Evolutionary conservation across 2,888 invertebrate genomes (phyloP).

Genomic region (Drosophila nr. medialis): DNA sequence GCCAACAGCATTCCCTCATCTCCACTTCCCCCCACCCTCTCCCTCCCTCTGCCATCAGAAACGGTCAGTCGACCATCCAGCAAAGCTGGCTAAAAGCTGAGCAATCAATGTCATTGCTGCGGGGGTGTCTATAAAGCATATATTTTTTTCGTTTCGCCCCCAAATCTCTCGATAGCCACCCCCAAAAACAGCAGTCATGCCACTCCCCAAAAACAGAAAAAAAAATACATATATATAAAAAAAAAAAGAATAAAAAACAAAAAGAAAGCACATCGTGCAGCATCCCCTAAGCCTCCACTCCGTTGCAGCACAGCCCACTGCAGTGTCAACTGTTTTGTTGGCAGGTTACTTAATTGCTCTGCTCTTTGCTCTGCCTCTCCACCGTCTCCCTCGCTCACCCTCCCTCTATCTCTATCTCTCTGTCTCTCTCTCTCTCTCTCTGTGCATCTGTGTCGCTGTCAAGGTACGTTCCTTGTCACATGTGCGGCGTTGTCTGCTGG

Average conservation of each 20-base stretch:
- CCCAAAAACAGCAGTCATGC: constrained; percentile 22
- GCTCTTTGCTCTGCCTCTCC: constrained; percentile 36
- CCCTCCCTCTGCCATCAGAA: background rate
- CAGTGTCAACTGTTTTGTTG: constrained; percentile 80
- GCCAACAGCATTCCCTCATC: constrained; percentile 36
- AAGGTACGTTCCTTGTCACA: constrained; percentile 38
- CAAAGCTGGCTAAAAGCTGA: constrained; percentile 54
- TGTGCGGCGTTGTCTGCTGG: constrained; percentile 65
- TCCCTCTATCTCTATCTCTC: too few species aligned
- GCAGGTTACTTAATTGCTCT: constrained; percentile 84
- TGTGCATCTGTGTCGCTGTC: constrained; percentile 6
- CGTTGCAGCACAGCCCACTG: constrained; percentile 8
- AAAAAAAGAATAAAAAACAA: background rate
- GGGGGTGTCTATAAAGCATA: constrained; percentile 49
- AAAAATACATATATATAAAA: background rate
- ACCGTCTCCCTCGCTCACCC: background rate
- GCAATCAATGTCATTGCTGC: constrained; percentile 73
- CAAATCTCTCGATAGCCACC: constrained; percentile 15
- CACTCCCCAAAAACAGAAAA: constrained; percentile 17
- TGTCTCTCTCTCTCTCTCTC: background rate
- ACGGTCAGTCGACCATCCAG: constrained; percentile 25
- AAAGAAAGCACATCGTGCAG: constrained; percentile 1
- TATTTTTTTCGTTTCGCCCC: constrained; percentile 36
- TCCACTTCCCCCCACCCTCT: background rate
- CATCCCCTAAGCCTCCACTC: constrained; percentile 7